Evolutionary conservation across 2,888 invertebrate species (phyloP), one percentile per base, ranked within the genome.

Genomic region (Caenorhabditis wallacei): DNA sequence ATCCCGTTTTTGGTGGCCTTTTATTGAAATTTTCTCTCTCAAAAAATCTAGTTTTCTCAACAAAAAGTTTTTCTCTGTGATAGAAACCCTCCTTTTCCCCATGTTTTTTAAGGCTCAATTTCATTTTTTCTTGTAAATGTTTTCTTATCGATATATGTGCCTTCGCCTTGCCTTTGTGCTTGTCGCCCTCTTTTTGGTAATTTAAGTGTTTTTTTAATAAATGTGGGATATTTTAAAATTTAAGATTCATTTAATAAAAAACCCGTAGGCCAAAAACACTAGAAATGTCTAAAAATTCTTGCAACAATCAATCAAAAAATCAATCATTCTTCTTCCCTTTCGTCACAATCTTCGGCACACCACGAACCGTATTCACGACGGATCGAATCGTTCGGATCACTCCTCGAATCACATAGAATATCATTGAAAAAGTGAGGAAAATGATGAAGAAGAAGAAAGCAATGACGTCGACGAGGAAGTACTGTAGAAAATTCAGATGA

Each of bases 381-480:
- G 53, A 35, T 35, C 74, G 48, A 37, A 57, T 16, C 11, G 43
- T 26, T 35, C 75, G 69, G 37, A 56, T 35, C 2, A 75, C 30
- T 0, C 64, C 26, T 2, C 75, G 64, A 54, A 76, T 18, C 4
- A 26, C 18, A 18, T 64, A 40, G 46, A 54, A 63, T 8, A 81
- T 20, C 3, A 59, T 1, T n/a, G 66, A 48, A 0, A 66, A 3
- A 5, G 53, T 10, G 53, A 75, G 76, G 59, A 66, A 81, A 22
- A 76, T 76, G 64, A 82, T 75, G 37, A 86, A 87, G 82, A 89
- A 68, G 35, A 91, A 80, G 84, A 92, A 92, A 26, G 85, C 79
- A 59, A 91, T 87, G 18, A 92, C 91, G 59, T 92, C 92, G 61
- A 92, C 83, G 20, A 92, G 87, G 90, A 92, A 92, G 80, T 92